phyloP scores from a whole-genome alignment of 2,113 vertebrate species.

The Gambusia affinis region DNA sequence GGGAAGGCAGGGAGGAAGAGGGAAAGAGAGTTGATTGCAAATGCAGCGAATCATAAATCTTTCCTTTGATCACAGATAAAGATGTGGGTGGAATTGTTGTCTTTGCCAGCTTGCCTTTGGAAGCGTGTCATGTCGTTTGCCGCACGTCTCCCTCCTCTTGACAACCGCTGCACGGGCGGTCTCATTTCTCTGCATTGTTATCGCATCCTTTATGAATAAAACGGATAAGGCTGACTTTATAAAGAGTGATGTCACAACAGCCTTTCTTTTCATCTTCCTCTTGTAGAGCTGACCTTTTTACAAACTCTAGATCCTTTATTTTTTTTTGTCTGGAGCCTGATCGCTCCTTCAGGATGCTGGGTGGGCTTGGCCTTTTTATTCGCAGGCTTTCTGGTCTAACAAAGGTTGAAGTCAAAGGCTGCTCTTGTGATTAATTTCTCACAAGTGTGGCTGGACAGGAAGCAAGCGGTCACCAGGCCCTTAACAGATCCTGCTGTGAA shows the following conservation, averaged over 20 bases:
- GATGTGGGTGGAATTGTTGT: constrained; percentile 65
- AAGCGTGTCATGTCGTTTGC: constrained; percentile 63
- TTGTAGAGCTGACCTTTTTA: constrained; percentile 39
- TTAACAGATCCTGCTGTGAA: constrained; percentile 40
- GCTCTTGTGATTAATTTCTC: constrained; percentile 39
- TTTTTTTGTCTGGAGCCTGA: constrained; percentile 18
- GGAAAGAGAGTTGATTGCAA: constrained; percentile 38
- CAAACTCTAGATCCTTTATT: neutral
- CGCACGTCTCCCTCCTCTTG: constrained; percentile 54
- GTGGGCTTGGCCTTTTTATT: constrained; percentile 30
- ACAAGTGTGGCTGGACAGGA: constrained; percentile 27
- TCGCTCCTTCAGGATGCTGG: neutral
- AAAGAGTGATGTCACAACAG: constrained; percentile 48
- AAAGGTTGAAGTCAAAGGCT: constrained; percentile 51
- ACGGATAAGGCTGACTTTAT: constrained; percentile 29
- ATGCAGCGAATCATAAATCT: constrained; percentile 60
- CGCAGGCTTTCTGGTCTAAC: constrained; percentile 6
- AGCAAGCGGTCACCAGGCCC: constrained; percentile 32
- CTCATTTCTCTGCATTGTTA: constrained; percentile 48
- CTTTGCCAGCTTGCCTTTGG: constrained; percentile 47
- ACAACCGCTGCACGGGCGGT: constrained; percentile 45
- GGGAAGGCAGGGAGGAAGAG: constrained; percentile 26
- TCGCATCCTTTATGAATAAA: constrained; percentile 43
- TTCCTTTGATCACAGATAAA: constrained; percentile 66
- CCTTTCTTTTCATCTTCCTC: constrained; percentile 37